Evolutionary conservation across 1,140 invertebrate genomes (phyloP).

Genomic region (Atta colombica): DNA sequence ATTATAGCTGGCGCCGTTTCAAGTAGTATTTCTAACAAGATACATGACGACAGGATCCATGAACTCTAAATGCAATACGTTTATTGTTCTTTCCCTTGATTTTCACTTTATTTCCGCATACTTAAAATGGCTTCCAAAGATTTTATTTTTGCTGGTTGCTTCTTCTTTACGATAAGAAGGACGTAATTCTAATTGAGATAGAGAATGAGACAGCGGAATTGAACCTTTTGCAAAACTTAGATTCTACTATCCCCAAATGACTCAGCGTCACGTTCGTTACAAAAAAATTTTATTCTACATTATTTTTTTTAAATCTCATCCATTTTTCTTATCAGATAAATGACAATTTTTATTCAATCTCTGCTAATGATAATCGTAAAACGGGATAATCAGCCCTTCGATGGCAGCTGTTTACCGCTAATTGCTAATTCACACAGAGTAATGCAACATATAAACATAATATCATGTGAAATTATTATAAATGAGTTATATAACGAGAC

Average conservation of each 20-base stretch:
- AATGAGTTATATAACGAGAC: constrained; percentile 34
- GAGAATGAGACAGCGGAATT: background rate
- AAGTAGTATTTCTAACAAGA: constrained; percentile 33
- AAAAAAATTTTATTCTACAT: background rate
- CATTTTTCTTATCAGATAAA: background rate
- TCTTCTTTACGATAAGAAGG: constrained; percentile 12
- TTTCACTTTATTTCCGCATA: background rate
- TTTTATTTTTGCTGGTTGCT: background rate
- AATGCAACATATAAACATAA: constrained; percentile 49
- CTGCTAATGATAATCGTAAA: constrained; percentile 8
- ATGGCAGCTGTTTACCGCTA: constrained; percentile 21
- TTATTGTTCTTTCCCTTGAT: constrained; percentile 9
- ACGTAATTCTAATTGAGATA: background rate
- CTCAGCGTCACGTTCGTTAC: background rate
- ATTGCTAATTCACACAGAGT: constrained; percentile 50
- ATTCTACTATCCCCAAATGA: background rate
- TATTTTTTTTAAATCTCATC: background rate
- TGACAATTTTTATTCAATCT: constrained; percentile 22
- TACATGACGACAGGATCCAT: constrained; percentile 35
- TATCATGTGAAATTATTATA: constrained; percentile 42
- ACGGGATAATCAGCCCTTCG: background rate
- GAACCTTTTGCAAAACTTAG: background rate
- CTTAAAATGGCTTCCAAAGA: background rate
- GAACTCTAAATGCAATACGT: constrained; percentile 6
- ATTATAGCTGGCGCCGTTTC: constrained; percentile 56